Evolutionary conservation across 2,888 invertebrate genomes (phyloP), one percentile per base, ranked within the genome.

Genomic region (Netelia fuscicornis): DNA sequence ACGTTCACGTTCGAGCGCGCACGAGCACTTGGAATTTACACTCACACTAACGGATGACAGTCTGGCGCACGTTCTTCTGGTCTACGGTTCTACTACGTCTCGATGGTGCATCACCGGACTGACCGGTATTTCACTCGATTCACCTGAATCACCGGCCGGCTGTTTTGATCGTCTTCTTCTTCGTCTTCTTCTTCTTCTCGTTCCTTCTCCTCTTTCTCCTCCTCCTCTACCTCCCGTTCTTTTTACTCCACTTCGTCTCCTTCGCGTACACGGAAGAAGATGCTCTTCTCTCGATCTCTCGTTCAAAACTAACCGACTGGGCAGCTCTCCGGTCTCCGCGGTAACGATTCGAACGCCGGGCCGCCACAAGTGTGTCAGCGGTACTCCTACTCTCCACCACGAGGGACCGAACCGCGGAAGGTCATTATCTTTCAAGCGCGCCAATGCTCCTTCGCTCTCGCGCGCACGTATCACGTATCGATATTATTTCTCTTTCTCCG

Each of bases 341-440:
- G 90, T 89, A 91, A 90, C 91, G 90, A 91, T 92, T 91, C 91
- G 80, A 85, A 92, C 90, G 89, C 90, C 84, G 90, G 90, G 90
- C 90, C 91, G 92, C 76, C 56, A 62, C 83, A 94, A 94, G 93
- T 94, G 90, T 93, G 93, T 94, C 93, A 93, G 91, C 93, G 91
- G 89, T 90, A 90, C 93, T 94, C 93, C 93, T 93, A 93, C 93
- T 93, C 92, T 80, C 91, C 83, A 80, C 88, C 81, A 44, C 90
- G 85, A 85, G 86, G 89, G 86, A 87, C 90, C 83, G 78, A 87
- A 81, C 87, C 93, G 89, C 89, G 91, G 93, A 93, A 93, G 93
- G 93, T 93, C 93, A 93, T 93, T 93, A 93, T 92, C 91, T 90
- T 91, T 90, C 58, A 65, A 75, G 71, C 76, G 76, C 80, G 76